Evolutionary conservation across 1,140 invertebrate species (phyloP), one percentile per base, ranked within the genome.

Genomic region (Harpegnathos saltator): DNA sequence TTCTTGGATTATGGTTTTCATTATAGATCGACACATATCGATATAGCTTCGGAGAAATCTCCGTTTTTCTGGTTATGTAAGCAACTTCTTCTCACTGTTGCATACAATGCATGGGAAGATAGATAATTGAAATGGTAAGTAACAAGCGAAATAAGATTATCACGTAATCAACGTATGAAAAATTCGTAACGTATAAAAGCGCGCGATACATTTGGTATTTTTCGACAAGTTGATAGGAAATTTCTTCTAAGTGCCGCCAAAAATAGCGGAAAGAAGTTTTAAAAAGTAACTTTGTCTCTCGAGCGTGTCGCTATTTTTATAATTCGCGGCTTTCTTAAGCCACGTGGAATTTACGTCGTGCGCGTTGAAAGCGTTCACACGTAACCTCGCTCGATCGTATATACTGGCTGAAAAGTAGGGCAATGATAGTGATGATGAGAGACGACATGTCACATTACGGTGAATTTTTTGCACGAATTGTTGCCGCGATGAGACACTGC

Each of bases 361-460:
- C 66, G 29, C 48, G 1, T 22, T 0, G 33, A 78, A 86, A 83
- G 50, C 29, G 63, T 44, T 11, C 56, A 65, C 33, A 80, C 54
- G 24, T 73, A 61, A 85, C 68, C 38, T 58, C 80, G 65, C 61
- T 86, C 58, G 74, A 87, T 87, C 85, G 84, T 72, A 75, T 87
- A 65, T 44, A 81, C 82, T 33, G 52, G 12, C 19, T 82, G 86
- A 84, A 87, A 83, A 73, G 82, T 87, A 73, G 75, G 78, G 62
- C 71, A 88, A 82, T 86, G 82, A 89, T 48, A 75, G 68, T 63
- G 66, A 68, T 61, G 85, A 61, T 24, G 52, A 59, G 52, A 71
- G 54, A 56, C 54, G 54, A 56, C 58, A 59, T 56, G 74, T 80
- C 62, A 81, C 33, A 74, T 58, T n/a, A 73, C 71, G 19, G 54